Conservation (phyloP, 2,888 invertebrate species). For the Muschampia plurimacula region DNA sequence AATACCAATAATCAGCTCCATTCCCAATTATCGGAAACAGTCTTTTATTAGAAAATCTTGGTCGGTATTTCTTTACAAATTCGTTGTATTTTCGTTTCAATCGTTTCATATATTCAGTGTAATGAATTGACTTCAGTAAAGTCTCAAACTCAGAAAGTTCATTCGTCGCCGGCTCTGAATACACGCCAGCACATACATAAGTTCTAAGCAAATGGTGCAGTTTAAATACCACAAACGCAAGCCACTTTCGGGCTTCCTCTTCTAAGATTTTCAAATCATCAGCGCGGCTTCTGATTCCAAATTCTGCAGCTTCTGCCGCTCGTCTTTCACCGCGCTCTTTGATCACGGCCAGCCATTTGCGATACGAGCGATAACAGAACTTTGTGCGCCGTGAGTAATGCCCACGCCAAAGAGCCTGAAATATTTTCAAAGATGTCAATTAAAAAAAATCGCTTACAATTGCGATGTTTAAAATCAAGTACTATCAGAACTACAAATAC, state of each 20-base stretch:
- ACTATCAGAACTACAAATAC: too few species aligned
- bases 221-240: constrained; percentile 78
- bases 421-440: constrained; percentile 21
- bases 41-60: constrained; percentile 74
- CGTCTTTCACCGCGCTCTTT: constrained; percentile 69
- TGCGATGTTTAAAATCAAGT: background rate
- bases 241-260: constrained; percentile 77
- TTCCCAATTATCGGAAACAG: constrained; percentile 79
- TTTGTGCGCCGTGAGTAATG: constrained; percentile 71
- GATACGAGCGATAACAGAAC: constrained; percentile 74
- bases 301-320: constrained; percentile 75
- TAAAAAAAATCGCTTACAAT: background rate
- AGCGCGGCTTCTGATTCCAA: constrained; percentile 70
- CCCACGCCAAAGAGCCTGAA: constrained; percentile 75
- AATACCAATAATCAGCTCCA: constrained; percentile 79
- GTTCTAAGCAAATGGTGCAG: constrained; percentile 77
- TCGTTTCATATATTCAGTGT: constrained; percentile 75
- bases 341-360: constrained; percentile 71
- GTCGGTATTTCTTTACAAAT: constrained; percentile 74
- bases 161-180: constrained; percentile 64
- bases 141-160: constrained; percentile 76
- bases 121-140: constrained; percentile 74
- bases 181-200: constrained; percentile 69
- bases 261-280: constrained; percentile 74
- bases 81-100: constrained; percentile 74